phyloP scores from a whole-genome alignment of 2,113 vertebrate species.

The Cariama cristata region DNA sequence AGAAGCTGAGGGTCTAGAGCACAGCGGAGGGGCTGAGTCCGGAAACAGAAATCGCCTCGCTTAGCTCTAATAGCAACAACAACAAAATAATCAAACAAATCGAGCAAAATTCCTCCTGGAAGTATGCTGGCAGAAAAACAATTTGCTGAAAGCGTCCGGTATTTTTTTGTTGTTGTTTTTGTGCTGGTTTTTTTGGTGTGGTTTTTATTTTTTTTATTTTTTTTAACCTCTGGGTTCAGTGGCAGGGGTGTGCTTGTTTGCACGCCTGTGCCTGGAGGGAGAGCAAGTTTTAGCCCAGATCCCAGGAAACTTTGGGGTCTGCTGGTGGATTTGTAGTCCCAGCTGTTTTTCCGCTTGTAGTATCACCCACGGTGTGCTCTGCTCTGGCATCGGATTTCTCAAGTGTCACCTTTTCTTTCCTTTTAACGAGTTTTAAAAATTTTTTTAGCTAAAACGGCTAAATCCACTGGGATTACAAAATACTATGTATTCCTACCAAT shows the following conservation, averaged over 20 bases:
- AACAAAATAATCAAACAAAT: constrained; percentile 10
- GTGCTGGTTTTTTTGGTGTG: not conserved
- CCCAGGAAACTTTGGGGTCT: constrained; percentile 8
- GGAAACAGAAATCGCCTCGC: not conserved
- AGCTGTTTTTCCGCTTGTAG: not conserved
- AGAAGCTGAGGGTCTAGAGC: not conserved
- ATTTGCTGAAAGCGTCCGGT: constrained; percentile 6
- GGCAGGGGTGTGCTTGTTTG: not conserved
- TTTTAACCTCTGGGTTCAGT: not conserved
- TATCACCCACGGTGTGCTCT: not conserved
- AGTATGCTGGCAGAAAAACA: not conserved
- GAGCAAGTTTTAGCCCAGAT: not conserved
- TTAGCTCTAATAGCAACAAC: not conserved
- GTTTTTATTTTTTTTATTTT: not conserved
- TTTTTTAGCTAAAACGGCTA: not conserved
- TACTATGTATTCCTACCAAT: not conserved
- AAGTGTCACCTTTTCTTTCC: not conserved
- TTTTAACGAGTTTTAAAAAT: not conserved
- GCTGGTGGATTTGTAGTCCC: not conserved
- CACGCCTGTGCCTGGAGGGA: not conserved
- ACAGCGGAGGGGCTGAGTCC: not conserved
- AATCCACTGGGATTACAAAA: not conserved
- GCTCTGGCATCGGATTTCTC: not conserved
- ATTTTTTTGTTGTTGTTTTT: too few relatives aligned
- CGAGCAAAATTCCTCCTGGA: constrained; percentile 50